phyloP scores from a whole-genome alignment of 2,888 invertebrate species.

The Schrankia costaestrigalis region DNA sequence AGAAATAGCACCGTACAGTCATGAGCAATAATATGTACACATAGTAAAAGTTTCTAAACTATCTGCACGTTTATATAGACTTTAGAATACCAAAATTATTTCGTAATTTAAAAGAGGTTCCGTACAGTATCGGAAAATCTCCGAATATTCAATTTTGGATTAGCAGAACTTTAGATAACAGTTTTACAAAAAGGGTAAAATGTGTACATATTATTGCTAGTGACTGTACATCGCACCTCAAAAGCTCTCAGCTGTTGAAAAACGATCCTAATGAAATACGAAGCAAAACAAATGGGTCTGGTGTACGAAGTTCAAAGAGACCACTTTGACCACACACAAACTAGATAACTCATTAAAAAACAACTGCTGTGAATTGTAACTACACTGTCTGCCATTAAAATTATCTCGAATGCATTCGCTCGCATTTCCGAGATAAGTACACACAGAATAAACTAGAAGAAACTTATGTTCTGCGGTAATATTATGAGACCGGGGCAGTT shows the following conservation, averaged over 20 bases:
- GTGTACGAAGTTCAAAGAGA: conserved; percentile 13
- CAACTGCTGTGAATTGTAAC: conserved; percentile 19
- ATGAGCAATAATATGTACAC: no score
- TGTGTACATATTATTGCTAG: conserved; percentile 1
- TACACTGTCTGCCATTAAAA: conserved; percentile 32
- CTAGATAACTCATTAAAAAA: conserved; percentile 19
- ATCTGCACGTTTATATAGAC: no score
- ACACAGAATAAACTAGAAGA: conserved; percentile 19
- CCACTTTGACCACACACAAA: conserved; percentile 35
- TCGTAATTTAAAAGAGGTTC: no score
- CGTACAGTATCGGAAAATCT: no score
- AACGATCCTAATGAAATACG: conserved; percentile 22
- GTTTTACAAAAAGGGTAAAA: no score
- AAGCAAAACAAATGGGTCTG: conserved; percentile 13
- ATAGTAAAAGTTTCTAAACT: no score
- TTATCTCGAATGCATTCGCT: conserved; percentile 30
- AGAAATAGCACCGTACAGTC: no score
- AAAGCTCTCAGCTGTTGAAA: conserved; percentile 15
- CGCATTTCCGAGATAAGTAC: conserved; percentile 31
- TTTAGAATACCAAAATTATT: no score
- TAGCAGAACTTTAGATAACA: no score
- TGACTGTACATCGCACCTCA: conserved; percentile 14
- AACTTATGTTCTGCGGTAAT: conserved; percentile 18
- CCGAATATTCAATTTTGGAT: no score
- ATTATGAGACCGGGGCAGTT: conserved; percentile 22